phyloP scores from a whole-genome alignment of 1,140 invertebrate genomes.

The Sinella curviseta region DNA sequence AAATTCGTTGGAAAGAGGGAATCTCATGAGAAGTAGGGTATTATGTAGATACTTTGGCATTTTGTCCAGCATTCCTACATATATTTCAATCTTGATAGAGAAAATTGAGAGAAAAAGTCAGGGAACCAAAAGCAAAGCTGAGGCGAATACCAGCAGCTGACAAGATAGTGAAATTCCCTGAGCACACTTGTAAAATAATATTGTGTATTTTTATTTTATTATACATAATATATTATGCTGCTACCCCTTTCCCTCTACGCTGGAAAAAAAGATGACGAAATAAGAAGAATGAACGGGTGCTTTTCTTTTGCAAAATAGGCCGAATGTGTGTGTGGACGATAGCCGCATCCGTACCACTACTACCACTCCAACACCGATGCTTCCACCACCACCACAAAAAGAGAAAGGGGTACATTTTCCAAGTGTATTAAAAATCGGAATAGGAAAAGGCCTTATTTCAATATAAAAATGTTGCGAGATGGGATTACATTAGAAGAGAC shows the following conservation, averaged over 20 bases:
- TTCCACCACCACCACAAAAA: too few species aligned
- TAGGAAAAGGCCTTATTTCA: constrained; percentile 43
- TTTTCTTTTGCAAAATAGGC: not conserved
- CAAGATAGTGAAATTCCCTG: too few species aligned
- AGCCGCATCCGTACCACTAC: too few species aligned
- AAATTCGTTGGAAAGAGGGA: not conserved
- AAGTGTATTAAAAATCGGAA: constrained; percentile 43
- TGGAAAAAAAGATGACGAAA: not conserved
- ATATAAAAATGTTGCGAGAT: constrained; percentile 31
- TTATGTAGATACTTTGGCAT: not conserved
- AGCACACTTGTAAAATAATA: constrained; percentile 14
- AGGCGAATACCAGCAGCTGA: too few species aligned
- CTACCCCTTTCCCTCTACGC: not conserved
- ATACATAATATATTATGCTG: not conserved
- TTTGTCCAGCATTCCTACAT: not conserved
- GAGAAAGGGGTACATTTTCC: too few species aligned
- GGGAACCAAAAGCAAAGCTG: too few species aligned
- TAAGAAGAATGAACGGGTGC: not conserved
- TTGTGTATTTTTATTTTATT: constrained; percentile 12
- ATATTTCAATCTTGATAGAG: not conserved
- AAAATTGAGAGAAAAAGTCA: too few species aligned
- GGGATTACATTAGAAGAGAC: constrained; percentile 32
- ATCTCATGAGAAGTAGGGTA: not conserved
- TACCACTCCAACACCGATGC: too few species aligned
- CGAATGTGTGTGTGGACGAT: not conserved